Base-by-base conservation (phyloP, 2,888 invertebrate genomes). In the Marasmarcha lunaedactyla region DNA sequence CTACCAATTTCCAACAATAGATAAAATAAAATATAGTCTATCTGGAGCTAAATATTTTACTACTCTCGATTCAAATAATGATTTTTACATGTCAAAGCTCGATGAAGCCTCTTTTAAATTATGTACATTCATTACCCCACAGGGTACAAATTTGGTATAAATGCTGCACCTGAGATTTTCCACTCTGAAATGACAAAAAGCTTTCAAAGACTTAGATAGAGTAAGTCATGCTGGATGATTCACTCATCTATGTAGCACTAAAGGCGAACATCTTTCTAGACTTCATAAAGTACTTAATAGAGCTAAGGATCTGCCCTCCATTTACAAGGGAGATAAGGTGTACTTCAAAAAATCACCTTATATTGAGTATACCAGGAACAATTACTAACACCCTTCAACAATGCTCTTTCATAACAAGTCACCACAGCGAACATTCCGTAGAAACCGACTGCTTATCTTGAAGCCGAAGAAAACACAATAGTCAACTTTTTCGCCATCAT, bases 1-100 rank as follows among this genome's bases (percentile, higher is more conserved):
- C 35, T 50, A 45, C 36, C 50, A n/a, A 20, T 47, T 51, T n/a
- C 48, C 49, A 2, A 47, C 48, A 13, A 26, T 54, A 13, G 49
- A 51, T 14, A 46, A 47, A 36, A 41, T 47, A 27, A 40, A 36
- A 12, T 26, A 36, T 1, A 14, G 39, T 9, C 13, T 47, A 1
- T 5, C 40, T 9, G 46, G 46, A n/a, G 44, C 49, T 9, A n/a
- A 38, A 44, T 49, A 37, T 33, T 53, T 46, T 36, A 42, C 46
- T 3, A 46, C 40, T 5, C 33, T 51, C 4, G 47, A 50, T 44
- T 46, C 47, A 2, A 47, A 44, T 35, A 48, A 46, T 37, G 53
- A 50, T 1, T 51, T 49, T 37, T 53, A 44, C 40, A 48, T 46
- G 45, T 26, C 49, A 3, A 27, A 26, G 7, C 25, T 53, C 5